These are phyloP conservation scores for Potamarius usumacintae DNA, from an alignment of 2,113 vertebrate species.

Conservation along the genomic window DNA sequence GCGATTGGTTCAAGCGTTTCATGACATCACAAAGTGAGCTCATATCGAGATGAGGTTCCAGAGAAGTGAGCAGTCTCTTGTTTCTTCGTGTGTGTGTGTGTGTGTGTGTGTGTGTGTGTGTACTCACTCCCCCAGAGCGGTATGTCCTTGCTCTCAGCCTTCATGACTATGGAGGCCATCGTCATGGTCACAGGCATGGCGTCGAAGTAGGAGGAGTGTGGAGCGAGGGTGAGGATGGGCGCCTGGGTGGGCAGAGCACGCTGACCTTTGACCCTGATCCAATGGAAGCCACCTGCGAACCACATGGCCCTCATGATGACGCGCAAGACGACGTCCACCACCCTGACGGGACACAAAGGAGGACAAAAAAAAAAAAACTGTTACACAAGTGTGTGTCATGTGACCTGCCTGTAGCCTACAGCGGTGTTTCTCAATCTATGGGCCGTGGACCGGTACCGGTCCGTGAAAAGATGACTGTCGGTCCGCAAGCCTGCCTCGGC, in stretches of 20 bases:
- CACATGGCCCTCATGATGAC: constrained; percentile 93
- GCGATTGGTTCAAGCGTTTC: background rate
- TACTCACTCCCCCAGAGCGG: constrained; percentile 98
- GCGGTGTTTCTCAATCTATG: too few relatives aligned
- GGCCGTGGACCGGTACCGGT: too few relatives aligned
- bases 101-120: background rate
- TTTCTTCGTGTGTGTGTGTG: background rate
- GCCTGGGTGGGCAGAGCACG: constrained; percentile 79
- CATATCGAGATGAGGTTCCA: background rate
- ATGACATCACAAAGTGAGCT: background rate
- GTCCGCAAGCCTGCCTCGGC: too few relatives aligned
- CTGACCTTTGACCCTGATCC: constrained; percentile 86
- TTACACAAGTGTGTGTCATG: background rate
- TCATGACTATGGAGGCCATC: constrained; percentile 93
- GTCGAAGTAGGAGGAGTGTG: constrained; percentile 95
- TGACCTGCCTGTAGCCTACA: background rate
- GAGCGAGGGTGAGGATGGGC: constrained; percentile 87
- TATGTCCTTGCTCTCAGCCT: constrained; percentile 92
- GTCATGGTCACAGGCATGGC: constrained; percentile 96
- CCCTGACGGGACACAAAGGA: constrained; percentile 67
- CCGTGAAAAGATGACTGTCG: too few relatives aligned
- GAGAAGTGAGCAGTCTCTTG: background rate
- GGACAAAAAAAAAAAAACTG: background rate
- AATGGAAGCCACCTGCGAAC: constrained; percentile 95
- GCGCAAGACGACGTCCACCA: constrained; percentile 81